Base-by-base conservation (phyloP, 1,140 invertebrate species). In the Panonychus citri region DNA sequence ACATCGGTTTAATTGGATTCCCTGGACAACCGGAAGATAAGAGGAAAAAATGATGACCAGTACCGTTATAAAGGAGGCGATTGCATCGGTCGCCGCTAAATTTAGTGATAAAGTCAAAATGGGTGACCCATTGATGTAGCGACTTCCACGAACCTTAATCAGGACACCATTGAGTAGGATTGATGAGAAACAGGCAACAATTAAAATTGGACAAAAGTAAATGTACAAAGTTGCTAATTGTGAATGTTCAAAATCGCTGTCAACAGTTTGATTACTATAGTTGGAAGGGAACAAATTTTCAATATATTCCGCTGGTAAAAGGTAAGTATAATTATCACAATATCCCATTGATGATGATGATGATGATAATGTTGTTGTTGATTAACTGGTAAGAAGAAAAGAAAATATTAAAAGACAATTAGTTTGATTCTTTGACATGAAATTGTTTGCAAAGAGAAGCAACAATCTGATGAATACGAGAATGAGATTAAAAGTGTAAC, bases 91-190 rank as follows among this genome's bases (percentile, higher is more conserved):
- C 2, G 71, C 71, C 3, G 77, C 75, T 28, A 79, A 64, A 61
- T 76, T 78, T 3, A 78, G 62, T 60, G 74, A 77, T 55, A 79
- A 74, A 54, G 74, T 71, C 3, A 78, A 64, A 3, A 76, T 78
- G 0, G 76, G 42, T 19, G 42, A 19, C 7, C 21, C 21, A 46
- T 24, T n/a, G 17, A 46, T 46, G 42, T 19, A 24, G 74, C 1
- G 76, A 74, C 53, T 57, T 34, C 39, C 21, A 13, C 57, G 34
- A n/a, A 59, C 24, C 5, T 25, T 28, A 3, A 59, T 48, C 34
- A 59, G 34, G 10, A 59, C 2, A 0, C 40, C 30, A 46, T 59
- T 59, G 19, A 55, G 27, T 26, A 59, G 13, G 8, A 59, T 5
- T 28, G 54, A 57, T 2, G 57, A 13, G 8, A 52, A 17, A 56